Evolutionary conservation across 2,113 vertebrate species (phyloP).

Genomic region (Cheirogaleus medius): DNA sequence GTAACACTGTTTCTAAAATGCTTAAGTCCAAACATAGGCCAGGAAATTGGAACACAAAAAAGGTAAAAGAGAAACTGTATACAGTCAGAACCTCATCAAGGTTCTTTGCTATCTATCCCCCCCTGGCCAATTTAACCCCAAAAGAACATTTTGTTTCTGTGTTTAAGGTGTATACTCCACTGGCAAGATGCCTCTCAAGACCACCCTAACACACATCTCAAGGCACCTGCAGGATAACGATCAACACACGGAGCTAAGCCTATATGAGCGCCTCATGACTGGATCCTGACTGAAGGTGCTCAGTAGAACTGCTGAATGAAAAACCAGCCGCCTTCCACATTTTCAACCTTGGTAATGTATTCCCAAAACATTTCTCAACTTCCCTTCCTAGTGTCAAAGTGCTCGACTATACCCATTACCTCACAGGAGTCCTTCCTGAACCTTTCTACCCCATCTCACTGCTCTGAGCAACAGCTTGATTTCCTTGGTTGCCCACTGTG

Average conservation of each 20-base stretch:
- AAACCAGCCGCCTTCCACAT: not conserved
- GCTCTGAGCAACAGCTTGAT: not conserved
- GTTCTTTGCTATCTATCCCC: not conserved
- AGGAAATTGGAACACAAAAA: not conserved
- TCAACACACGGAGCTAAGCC: not conserved
- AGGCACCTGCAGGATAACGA: not conserved
- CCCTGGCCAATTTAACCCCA: not conserved
- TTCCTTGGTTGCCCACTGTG: not conserved
- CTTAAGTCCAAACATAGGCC: not conserved
- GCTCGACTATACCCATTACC: not conserved
- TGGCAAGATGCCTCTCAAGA: not conserved
- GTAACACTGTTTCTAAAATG: slow-evolving; percentile 10
- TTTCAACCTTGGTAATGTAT: not conserved
- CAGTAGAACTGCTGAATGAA: not conserved
- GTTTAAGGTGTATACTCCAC: not conserved
- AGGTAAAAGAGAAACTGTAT: not conserved
- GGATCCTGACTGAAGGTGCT: not conserved
- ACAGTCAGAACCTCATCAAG: not conserved
- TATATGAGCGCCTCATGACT: not conserved
- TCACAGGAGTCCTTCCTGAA: not conserved
- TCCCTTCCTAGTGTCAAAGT: not conserved
- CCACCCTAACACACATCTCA: not conserved
- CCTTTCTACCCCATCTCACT: not conserved
- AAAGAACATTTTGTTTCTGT: not conserved
- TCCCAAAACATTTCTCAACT: not conserved